Evolutionary conservation across 2,888 invertebrate species (phyloP), one percentile per base, ranked within the genome.

Genomic region (Drosophila fungiperda): DNA sequence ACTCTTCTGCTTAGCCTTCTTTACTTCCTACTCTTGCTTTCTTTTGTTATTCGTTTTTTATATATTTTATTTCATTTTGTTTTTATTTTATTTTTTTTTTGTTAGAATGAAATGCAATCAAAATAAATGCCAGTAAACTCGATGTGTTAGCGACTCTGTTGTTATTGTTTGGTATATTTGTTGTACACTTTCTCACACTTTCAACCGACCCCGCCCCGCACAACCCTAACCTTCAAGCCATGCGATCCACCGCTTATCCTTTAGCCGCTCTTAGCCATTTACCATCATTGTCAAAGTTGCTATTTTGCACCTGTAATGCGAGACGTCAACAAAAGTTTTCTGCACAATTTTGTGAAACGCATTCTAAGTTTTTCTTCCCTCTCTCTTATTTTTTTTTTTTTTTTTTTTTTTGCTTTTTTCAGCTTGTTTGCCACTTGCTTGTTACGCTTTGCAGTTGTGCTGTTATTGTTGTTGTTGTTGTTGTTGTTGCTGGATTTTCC

Each of bases 311-410:
- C 81, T 81, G 81, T 82, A 78, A 81, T 78, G 66, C 76, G 76
- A 78, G 82, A 73, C 73, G 82, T 76, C 76, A 81, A 81, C 78
- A 81, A 81, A 81, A 80, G 59, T 76, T 76, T 76, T 79, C 78
- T 78, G 54, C 73, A 81, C 76, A 76, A 71, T 80, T 80, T 81
- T 76, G 73, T 71, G 73, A 60, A 81, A 78, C 76, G 82, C 79
- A 80, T 76, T 72, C 72, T 48, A 65, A 52, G 53, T 38, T 53
- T 36, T 36, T 36, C 36, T 36, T 23, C 52, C 9, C 35, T 8
- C 32, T 15, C 29, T 54, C 29, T 17, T 29, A 29, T 29, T 6
- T 26, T 26, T 26, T 26, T 26, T 29, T 26, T 26, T 26, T 26
- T 26, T 26, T 26, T 26, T 26, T 26, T 50, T 35, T 15, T 8